Evolutionary conservation across 2,888 invertebrate species (phyloP).

Genomic region (Acrobasis repandana): DNA sequence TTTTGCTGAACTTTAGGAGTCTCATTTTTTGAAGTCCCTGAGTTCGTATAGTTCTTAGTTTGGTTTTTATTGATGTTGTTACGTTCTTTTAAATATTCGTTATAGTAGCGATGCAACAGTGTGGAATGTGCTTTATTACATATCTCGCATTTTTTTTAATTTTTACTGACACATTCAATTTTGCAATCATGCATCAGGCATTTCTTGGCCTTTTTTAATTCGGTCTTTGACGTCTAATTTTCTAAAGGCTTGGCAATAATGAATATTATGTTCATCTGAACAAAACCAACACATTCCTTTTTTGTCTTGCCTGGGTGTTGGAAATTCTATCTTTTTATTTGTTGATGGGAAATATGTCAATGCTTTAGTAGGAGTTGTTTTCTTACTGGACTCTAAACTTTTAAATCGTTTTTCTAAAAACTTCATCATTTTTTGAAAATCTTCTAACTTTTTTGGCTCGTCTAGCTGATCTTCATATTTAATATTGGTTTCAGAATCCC

Average conservation of each 20-base stretch:
- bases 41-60: constrained; percentile 10
- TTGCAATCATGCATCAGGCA: not conserved
- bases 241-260: constrained; percentile 11
- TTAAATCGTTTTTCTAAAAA: too few species aligned
- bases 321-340: too few species aligned
- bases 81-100: not conserved
- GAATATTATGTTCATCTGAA: constrained; percentile 12
- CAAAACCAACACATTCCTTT: too few species aligned
- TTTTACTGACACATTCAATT: not conserved
- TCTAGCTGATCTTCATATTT: too few species aligned
- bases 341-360: too few species aligned
- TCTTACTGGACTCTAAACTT: too few species aligned
- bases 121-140: not conserved
- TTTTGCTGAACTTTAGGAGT: too few species aligned
- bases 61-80: not conserved
- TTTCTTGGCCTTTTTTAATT: not conserved
- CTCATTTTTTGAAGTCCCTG: not conserved
- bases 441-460: too few species aligned
- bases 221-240: constrained; percentile 17
- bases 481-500: too few species aligned
- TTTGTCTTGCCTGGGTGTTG: too few species aligned
- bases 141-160: not conserved
- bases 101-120: not conserved
- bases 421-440: too few species aligned
- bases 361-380: too few species aligned